A percentile compares a stretch with the other conserved stretches of the same genome.
These are phyloP conservation scores for Ondatra zibethicus DNA, from an alignment of 2,113 vertebrate genomes.

Conservation along the genomic window DNA sequence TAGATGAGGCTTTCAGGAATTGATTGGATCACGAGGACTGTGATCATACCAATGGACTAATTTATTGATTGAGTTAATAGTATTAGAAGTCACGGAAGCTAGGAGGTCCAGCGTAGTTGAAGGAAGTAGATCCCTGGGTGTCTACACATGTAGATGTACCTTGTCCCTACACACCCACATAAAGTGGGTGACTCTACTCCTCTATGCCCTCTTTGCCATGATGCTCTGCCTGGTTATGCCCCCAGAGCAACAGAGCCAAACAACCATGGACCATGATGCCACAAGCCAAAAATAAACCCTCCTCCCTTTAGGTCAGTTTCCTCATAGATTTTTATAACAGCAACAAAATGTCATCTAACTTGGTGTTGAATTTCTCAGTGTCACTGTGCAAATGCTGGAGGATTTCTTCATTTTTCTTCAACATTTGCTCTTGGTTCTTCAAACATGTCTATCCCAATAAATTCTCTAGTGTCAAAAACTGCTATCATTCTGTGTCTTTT, in stretches of 20 bases:
- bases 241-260: not conserved
- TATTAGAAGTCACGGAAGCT: not conserved
- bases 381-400: not conserved
- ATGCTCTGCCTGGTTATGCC: not conserved
- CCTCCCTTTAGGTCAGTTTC: not conserved
- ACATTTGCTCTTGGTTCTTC: not conserved
- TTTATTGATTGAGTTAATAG: not conserved
- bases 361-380: not conserved
- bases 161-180: not conserved
- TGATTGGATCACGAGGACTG: not conserved
- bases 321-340: not conserved
- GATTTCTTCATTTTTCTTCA: not conserved
- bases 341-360: not conserved
- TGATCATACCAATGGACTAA: not conserved
- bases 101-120: not conserved
- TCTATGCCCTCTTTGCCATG: not conserved
- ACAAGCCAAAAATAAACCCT: not conserved
- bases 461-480: not conserved
- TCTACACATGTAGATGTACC: not conserved
- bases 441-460: not conserved
- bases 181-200: not conserved
- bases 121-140: not conserved
- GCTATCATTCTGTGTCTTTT: not conserved
- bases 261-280: not conserved
- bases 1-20: not conserved